phyloP scores from a whole-genome alignment of 2,888 invertebrate genomes.

The Pogonocherus hispidulus region DNA sequence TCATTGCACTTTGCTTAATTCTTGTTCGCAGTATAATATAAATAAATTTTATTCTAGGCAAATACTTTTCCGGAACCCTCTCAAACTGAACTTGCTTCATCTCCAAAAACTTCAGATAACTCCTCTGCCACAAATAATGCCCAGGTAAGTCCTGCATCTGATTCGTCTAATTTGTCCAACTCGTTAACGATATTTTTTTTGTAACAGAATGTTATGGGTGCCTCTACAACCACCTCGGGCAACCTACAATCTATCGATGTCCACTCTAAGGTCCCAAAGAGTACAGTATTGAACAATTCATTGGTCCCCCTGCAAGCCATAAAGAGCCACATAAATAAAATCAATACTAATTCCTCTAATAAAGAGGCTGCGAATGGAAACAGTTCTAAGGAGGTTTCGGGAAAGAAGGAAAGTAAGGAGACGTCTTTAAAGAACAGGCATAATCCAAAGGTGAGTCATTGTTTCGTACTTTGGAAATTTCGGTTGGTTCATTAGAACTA shows the following conservation, averaged over 20 bases:
- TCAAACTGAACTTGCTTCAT: too few relatives aligned
- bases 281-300: slow-evolving; percentile 59
- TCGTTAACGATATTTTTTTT: too few relatives aligned
- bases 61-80: too few relatives aligned
- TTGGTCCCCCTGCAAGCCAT: slow-evolving; percentile 74
- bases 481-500: neutral
- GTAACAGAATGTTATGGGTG: neutral
- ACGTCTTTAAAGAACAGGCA: slow-evolving; percentile 11
- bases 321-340: slow-evolving; percentile 64
- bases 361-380: slow-evolving; percentile 13
- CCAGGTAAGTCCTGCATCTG: slow-evolving; percentile 10
- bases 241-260: slow-evolving; percentile 1
- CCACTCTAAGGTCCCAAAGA: slow-evolving; percentile 17
- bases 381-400: neutral
- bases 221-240: neutral
- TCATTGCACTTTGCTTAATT: too few relatives aligned
- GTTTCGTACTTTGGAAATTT: too few relatives aligned
- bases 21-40: too few relatives aligned
- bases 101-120: slow-evolving; percentile 16
- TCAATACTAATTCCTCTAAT: slow-evolving; percentile 26
- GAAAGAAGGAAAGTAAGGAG: slow-evolving; percentile 16
- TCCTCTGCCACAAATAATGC: too few relatives aligned
- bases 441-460: slow-evolving; percentile 12
- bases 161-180: too few relatives aligned
- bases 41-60: too few relatives aligned